Percentiles rank a stretch among this genome's conserved stretches.
Conservation (phyloP, 2,113 vertebrate genomes). For the Lampris megalopsis region DNA sequence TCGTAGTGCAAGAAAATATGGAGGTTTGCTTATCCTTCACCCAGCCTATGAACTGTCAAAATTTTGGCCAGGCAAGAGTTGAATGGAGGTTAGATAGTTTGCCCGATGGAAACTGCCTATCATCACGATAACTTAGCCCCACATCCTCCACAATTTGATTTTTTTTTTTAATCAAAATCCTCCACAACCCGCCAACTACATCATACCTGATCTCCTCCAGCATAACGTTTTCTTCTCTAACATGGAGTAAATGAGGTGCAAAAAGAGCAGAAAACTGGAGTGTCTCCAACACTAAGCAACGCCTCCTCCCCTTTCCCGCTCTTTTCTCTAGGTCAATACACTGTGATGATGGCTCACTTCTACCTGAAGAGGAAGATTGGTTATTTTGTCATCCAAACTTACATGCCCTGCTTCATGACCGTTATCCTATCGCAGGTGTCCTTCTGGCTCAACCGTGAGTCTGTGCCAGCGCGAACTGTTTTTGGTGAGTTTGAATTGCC, state of each 20-base stretch:
- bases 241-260: no score
- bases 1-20: no score
- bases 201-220: not conserved
- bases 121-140: no score
- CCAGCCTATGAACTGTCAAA: no score
- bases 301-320: not conserved
- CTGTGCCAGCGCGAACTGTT: conserved; percentile 95
- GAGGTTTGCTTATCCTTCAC: no score
- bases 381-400: conserved; percentile 98
- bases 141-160: no score
- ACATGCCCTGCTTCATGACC: conserved; percentile 99
- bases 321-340: conserved; percentile 89
- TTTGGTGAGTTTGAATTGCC: conserved; percentile 88
- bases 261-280: no score
- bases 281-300: not conserved
- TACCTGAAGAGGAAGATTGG: conserved; percentile 98
- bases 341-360: conserved; percentile 97
- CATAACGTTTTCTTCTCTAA: not conserved
- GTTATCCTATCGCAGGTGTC: conserved; percentile 97
- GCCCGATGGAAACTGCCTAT: no score
- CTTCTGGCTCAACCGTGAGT: conserved; percentile 98
- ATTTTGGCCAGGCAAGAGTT: no score
- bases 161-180: no score
- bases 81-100: no score
- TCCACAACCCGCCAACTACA: not conserved